Evolutionary conservation across 2,888 invertebrate genomes (phyloP), one percentile per base, ranked within the genome.

Genomic region (Panopea generosa): DNA sequence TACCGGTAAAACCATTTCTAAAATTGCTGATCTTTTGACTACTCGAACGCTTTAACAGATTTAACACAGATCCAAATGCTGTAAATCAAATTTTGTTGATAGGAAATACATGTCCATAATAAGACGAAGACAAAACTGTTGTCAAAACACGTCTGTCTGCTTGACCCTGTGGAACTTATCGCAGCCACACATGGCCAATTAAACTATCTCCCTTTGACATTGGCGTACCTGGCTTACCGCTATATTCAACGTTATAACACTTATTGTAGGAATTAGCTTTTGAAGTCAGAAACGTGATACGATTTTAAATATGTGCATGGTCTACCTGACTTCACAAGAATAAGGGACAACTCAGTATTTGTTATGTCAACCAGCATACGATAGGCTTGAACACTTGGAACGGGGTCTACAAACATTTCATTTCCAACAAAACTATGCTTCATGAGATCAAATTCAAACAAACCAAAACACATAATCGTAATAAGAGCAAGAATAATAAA

Each of bases 241-340:
- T 16, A 24, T 38, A 62, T 60, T 62, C 55, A 56, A 62, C 61
- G 53, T 20, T 33, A 33, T 33, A 33, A 33, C 33, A 33, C 33
- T 33, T 4, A 33, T 33, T 33, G 33, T 33, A 33, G 11, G 33
- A 33, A 7, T 33, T 33, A 29, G 3, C 61, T 66, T 76, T 76
- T 76, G 76, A 76, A 69, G 72, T 77, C n/a, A 50, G 72, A 63
- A 77, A 72, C 45, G 38, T 18, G 62, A 66, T 59, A 55, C 56
- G 27, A 40, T 26, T 45, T 67, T 57, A 66, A 71, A 67, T 77
- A 65, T 63, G 63, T 65, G 56, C 69, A 65, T 49, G 49, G 60
- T 65, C 40, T 53, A 60, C 53, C 27, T 72, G 57, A 66, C 53
- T 69, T 59, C 47, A 69, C 63, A 65, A 40, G 72, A 77, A 77